Conservation (phyloP, 2,113 vertebrate genomes). For the Isichthys henryi region DNA sequence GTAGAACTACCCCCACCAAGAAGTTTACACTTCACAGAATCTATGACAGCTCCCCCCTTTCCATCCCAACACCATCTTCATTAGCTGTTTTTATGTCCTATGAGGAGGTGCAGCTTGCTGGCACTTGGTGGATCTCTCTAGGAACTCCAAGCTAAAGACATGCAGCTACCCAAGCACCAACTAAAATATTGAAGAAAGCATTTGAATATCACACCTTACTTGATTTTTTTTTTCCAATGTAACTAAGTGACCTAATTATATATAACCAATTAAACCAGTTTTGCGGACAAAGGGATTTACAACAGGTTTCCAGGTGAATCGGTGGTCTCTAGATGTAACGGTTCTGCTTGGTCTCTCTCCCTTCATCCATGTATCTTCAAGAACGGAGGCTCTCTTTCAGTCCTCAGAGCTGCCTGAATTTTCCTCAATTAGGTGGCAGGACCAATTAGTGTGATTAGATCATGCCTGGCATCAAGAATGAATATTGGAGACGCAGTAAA, state of each 20-base stretch:
- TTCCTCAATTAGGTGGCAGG: background rate
- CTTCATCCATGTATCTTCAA: background rate
- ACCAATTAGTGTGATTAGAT: background rate
- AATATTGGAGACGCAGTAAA: background rate
- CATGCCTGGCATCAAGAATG: background rate
- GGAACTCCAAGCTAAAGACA: background rate
- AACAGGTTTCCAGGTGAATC: background rate
- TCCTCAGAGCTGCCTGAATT: background rate
- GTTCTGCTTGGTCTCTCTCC: background rate
- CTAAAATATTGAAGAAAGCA: background rate
- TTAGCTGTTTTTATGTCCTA: background rate
- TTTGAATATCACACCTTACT: background rate
- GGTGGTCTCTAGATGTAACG: background rate
- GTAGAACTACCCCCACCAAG: background rate
- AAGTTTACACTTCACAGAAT: background rate
- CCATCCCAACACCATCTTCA: background rate
- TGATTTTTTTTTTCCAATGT: background rate
- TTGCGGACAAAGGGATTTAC: background rate
- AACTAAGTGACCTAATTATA: background rate
- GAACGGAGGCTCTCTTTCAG: background rate
- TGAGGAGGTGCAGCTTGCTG: background rate
- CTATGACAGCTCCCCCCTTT: background rate
- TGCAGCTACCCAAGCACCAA: background rate
- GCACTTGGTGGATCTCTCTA: background rate
- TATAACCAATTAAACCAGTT: background rate